Base-by-base conservation (phyloP, 2,888 invertebrate genomes). In the Xylota sylvarum region DNA sequence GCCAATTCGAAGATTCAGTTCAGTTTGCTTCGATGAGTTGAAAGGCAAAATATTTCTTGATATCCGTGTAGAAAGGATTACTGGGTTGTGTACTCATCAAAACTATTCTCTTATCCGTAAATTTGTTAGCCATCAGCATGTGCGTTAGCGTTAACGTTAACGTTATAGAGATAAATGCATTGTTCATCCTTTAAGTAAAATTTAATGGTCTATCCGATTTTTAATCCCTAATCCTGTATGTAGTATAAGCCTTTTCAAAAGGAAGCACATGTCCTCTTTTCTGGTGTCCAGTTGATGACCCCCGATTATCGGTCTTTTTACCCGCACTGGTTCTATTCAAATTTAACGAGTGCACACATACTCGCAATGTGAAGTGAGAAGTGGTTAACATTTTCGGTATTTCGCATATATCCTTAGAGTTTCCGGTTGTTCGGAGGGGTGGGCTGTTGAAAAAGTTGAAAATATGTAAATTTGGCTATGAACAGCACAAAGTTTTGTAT, bases 401-500 rank as follows among this genome's bases (percentile, higher is more conserved):
- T 43, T 70, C 32, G 46, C 27, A 43, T 30, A 32, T 43, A 32
- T 64, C 27, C 67, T 48, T 37, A 7, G 32, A 32, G 32, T n/a
- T 12, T 19, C 5, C 43, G 6, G 12, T 14, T 35, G 23, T 5
- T 4, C 7, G 46, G 55, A 23, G 70, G 37, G 46, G 32, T 10
- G 9, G 23, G 23, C 23, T 30, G 62, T 52, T 52, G 58, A 23
- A 43, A 52, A 64, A 64, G 46, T 64, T 79, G n/a, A 7, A 72
- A 85, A 70, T 70, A 85, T 85, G 84, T 76, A 76, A 85, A 85
- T 85, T 85, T 70, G 80, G 74, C 80, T 35, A 84, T 70, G 79
- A 79, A 64, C 64, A 74, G 50, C 56, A 69, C 35, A 79, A 83
- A 85, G 80, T 85, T 85, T 79, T 79, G 79, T 79, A 74, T 74